phyloP scores from a whole-genome alignment of 1,140 invertebrate genomes.

The Musca vetustissima region DNA sequence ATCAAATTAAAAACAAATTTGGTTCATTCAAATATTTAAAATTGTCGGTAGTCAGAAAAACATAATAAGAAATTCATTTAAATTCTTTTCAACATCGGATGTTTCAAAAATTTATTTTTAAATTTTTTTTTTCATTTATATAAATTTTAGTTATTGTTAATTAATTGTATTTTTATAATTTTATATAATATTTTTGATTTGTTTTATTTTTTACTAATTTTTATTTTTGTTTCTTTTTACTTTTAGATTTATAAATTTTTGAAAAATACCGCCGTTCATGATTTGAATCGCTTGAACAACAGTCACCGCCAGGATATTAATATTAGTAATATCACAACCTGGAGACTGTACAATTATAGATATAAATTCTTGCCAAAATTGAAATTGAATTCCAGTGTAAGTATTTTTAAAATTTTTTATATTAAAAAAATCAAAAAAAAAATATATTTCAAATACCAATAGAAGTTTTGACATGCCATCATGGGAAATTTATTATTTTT shows the following conservation, averaged over 20 bases:
- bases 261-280: conserved; percentile 41
- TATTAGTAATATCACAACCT: conserved; percentile 45
- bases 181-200: too few relatives aligned
- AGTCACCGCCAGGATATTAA: conserved; percentile 43
- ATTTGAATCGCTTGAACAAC: conserved; percentile 41
- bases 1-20: too few relatives aligned
- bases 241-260: conserved; percentile 47
- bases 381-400: conserved; percentile 49
- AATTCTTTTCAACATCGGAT: too few relatives aligned
- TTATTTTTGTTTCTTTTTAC: background rate
- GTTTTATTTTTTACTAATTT: too few relatives aligned
- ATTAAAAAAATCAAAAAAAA: too few relatives aligned
- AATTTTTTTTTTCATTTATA: background rate
- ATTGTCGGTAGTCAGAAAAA: background rate
- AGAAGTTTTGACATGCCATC: too few relatives aligned
- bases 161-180: background rate
- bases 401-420: conserved; percentile 14
- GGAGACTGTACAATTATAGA: conserved; percentile 46
- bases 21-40: background rate
- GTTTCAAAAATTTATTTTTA: conserved; percentile 1
- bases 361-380: conserved; percentile 52
- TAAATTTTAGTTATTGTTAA: background rate
- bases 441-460: too few relatives aligned
- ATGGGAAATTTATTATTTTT: background rate
- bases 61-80: too few relatives aligned